A percentile compares a stretch with the other conserved stretches of the same genome.
These are phyloP conservation scores for Chelidonichthys spinosus DNA, from an alignment of 2,797 vertebrate species.

Conservation along the genomic window DNA sequence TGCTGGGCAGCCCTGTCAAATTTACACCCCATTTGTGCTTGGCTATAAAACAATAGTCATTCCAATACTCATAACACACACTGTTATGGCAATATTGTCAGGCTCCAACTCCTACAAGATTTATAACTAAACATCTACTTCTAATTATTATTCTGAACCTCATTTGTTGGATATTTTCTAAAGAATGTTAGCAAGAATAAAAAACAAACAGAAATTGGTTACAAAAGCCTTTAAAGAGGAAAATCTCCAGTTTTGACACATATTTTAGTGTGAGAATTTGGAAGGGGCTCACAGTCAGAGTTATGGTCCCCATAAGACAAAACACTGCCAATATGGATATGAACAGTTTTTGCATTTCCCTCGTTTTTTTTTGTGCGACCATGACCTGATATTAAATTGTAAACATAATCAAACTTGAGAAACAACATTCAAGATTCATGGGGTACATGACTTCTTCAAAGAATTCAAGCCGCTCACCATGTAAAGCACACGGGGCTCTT, in stretches of 20 bases:
- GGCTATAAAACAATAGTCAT: conserved; percentile 51
- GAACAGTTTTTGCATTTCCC: neutral
- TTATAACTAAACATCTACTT: conserved; percentile 29
- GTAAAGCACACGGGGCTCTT: conserved; percentile 54
- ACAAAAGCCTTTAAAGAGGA: conserved; percentile 1
- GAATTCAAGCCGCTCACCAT: conserved; percentile 44
- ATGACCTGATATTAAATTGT: conserved; percentile 20
- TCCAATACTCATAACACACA: conserved; percentile 32
- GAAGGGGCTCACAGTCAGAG: conserved; percentile 12
- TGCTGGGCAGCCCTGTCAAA: conserved; percentile 50
- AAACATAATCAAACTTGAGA: conserved; percentile 27
- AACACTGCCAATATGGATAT: conserved; percentile 2
- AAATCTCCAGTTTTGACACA: conserved; percentile 20
- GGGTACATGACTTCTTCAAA: conserved; percentile 44
- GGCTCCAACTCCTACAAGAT: conserved; percentile 22
- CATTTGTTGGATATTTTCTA: conserved; percentile 10
- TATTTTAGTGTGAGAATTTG: conserved; percentile 12
- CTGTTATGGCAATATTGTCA: conserved; percentile 25
- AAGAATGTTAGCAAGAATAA: conserved; percentile 15
- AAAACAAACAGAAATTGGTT: conserved; percentile 3
- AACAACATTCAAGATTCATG: conserved; percentile 33
- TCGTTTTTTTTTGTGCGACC: conserved; percentile 7
- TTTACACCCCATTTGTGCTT: conserved; percentile 63
- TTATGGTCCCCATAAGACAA: conserved; percentile 3
- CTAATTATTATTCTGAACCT: conserved; percentile 31